Conservation (phyloP, 23 tunicate genomes). For the Ascidia mentula region DNA sequence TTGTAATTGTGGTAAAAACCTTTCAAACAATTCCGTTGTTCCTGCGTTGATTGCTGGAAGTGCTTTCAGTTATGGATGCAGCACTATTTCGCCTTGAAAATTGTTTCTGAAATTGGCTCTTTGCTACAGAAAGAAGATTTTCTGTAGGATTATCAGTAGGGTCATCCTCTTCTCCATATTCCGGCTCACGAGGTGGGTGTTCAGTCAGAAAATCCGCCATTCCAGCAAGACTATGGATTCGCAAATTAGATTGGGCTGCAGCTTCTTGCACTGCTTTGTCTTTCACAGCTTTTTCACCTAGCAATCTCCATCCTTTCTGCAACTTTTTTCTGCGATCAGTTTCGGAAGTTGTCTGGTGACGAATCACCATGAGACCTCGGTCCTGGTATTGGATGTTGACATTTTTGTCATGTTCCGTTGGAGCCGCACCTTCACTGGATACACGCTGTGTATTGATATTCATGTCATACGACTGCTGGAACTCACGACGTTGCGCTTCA, state of each 20-base stretch:
- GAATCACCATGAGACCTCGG: constrained; percentile 56
- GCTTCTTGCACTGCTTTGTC: not conserved
- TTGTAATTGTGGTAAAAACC: too few species aligned
- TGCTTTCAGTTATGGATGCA: not conserved
- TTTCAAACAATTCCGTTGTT: not conserved
- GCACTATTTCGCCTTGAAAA: not conserved
- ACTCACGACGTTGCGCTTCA: constrained; percentile 31
- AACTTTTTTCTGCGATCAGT: constrained; percentile 22
- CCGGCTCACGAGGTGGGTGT: constrained; percentile 26
- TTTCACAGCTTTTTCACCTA: not conserved
- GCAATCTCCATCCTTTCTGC: constrained; percentile 17
- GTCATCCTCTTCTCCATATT: constrained; percentile 20
- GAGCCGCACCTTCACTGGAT: constrained; percentile 63
- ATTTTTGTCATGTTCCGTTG: not conserved
- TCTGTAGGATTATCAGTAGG: not conserved
- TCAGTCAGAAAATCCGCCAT: constrained; percentile 16
- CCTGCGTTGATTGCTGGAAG: not conserved
- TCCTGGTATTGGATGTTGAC: not conserved
- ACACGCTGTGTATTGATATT: constrained; percentile 48
- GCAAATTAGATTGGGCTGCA: constrained; percentile 12
- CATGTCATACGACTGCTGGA: constrained; percentile 57
- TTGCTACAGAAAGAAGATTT: not conserved
- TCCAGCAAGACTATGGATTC: constrained; percentile 29
- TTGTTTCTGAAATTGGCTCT: not conserved
- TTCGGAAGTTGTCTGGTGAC: constrained; percentile 34